Conservation (phyloP, 2,113 vertebrate species). For the Chaenogobius annularis region DNA sequence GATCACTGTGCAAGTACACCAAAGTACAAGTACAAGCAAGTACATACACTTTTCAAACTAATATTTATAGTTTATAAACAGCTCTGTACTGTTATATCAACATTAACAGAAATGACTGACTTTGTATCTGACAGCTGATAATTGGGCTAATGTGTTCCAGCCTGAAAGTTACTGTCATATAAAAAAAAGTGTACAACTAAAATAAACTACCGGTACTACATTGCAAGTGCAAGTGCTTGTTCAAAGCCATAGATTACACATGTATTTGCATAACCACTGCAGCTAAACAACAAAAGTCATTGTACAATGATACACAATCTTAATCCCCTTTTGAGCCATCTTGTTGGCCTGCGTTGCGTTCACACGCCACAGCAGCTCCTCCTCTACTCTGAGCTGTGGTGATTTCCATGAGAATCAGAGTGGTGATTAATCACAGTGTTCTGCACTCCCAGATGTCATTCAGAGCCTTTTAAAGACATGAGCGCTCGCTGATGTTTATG, state of each 20-base stretch:
- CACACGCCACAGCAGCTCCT: constrained; percentile 65
- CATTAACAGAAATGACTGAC: no score
- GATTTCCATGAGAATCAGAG: constrained; percentile 79
- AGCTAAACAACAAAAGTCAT: constrained; percentile 39
- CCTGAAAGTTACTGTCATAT: no score
- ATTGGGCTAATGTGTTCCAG: no score
- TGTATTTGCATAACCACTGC: constrained; percentile 30
- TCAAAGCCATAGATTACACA: constrained; percentile 44
- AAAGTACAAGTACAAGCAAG: no score
- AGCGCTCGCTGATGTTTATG: constrained; percentile 67
- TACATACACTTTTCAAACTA: no score
- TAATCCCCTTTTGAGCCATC: constrained; percentile 65
- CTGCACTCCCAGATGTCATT: constrained; percentile 75
- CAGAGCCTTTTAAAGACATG: constrained; percentile 77
- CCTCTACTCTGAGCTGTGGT: constrained; percentile 53
- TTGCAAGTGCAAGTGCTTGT: no score
- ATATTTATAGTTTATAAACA: no score
- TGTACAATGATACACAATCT: constrained; percentile 46
- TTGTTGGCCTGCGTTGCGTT: constrained; percentile 64
- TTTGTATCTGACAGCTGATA: no score
- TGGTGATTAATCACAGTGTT: constrained; percentile 74
- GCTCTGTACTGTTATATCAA: no score
- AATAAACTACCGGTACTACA: no score
- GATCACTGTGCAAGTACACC: no score
- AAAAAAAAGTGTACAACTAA: no score